Percentiles rank a stretch among this genome's conserved stretches.
These are phyloP conservation scores for Nothocercus julius DNA, from an alignment of 2,113 vertebrate species.

Conservation along the genomic window DNA sequence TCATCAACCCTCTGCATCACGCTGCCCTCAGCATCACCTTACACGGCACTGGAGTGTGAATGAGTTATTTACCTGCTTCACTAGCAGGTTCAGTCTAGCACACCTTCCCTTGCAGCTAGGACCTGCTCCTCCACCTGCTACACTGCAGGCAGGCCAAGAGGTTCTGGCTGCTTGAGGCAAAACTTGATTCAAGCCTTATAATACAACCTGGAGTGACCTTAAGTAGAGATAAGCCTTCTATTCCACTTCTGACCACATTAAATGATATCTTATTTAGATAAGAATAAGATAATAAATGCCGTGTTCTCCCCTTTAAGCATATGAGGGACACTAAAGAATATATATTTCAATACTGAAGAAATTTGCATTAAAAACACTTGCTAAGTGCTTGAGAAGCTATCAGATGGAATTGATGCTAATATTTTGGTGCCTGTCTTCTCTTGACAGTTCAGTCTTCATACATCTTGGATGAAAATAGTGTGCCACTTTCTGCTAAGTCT, in stretches of 20 bases:
- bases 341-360: neutral
- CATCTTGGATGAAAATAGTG: neutral
- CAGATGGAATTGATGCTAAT: neutral
- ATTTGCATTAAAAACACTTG: neutral
- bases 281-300: neutral
- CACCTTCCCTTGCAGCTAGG: neutral
- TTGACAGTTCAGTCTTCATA: slow-evolving; percentile 14
- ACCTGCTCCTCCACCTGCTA: neutral
- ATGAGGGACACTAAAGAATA: neutral
- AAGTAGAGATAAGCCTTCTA: neutral
- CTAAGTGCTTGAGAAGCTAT: neutral
- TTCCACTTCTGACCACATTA: neutral
- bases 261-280: neutral
- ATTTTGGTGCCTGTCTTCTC: neutral
- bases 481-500: neutral
- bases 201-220: neutral
- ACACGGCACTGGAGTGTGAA: neutral
- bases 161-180: neutral
- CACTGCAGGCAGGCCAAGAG: neutral
- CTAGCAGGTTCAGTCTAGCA: neutral
- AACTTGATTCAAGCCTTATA: neutral
- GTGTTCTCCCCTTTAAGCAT: neutral
- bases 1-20: neutral
- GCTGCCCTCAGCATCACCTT: neutral
- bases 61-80: neutral